Conservation (phyloP, 2,797 vertebrate genomes). For the Sylvilagus floridanus region DNA sequence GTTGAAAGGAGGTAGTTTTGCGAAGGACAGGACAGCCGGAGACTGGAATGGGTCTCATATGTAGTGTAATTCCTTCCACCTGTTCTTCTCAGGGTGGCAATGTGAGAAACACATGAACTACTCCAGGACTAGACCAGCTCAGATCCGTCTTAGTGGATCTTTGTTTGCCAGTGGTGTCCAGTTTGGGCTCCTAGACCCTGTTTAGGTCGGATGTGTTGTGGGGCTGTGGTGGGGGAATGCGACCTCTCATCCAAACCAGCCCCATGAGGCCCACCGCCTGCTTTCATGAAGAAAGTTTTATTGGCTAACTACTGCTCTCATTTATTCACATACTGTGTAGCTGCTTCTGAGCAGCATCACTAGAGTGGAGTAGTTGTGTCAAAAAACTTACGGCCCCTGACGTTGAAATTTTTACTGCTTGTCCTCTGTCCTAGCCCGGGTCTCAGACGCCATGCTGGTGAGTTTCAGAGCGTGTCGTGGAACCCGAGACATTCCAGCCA, state of each 20-base stretch:
- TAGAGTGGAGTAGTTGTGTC: neutral
- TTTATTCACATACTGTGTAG: neutral
- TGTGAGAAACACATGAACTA: neutral
- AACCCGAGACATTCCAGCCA: neutral
- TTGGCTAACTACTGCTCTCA: neutral
- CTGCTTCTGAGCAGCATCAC: neutral
- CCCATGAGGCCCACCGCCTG: too few species aligned
- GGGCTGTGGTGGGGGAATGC: fast-evolving
- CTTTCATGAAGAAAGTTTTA: slow-evolving; percentile 36
- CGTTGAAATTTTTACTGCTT: neutral
- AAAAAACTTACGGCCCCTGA: neutral
- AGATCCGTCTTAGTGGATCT: neutral
- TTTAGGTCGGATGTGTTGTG: neutral
- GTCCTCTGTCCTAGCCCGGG: neutral
- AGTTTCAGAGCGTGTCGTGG: neutral
- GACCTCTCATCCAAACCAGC: neutral
- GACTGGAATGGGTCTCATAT: neutral
- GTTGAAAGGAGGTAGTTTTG: slow-evolving; percentile 42
- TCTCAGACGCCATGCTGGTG: neutral
- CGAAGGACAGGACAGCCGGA: neutral
- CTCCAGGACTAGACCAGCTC: neutral
- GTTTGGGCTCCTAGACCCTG: neutral
- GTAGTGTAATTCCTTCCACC: slow-evolving; percentile 28
- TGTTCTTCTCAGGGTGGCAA: neutral
- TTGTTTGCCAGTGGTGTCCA: neutral